Conservation (phyloP, 2,888 invertebrate species). For the Nephrotoma guestfalica region DNA sequence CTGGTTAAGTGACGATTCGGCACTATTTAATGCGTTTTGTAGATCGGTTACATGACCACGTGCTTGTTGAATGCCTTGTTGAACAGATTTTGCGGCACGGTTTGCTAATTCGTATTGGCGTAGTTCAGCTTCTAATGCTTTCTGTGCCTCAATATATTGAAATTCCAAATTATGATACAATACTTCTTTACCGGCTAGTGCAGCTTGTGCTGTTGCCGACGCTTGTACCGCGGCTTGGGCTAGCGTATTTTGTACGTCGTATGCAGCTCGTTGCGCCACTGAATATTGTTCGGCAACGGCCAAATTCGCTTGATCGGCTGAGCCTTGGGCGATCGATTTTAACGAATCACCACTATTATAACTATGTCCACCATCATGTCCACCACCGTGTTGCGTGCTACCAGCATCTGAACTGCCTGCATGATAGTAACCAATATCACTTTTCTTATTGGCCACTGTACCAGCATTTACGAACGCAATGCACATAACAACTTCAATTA, state of each 20-base stretch:
- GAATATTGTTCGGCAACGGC: constrained; percentile 58
- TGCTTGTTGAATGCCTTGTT: constrained; percentile 60
- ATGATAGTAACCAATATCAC: neutral
- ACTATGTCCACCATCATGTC: constrained; percentile 22
- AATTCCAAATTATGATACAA: constrained; percentile 52
- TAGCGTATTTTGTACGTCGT: constrained; percentile 59
- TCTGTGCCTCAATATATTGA: constrained; percentile 58
- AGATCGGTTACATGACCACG: constrained; percentile 50
- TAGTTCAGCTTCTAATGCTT: constrained; percentile 50
- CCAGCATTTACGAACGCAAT: neutral
- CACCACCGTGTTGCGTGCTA: neutral
- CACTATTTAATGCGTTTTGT: constrained; percentile 59
- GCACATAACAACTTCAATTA: neutral
- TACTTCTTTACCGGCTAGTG: constrained; percentile 47
- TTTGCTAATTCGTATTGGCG: constrained; percentile 36
- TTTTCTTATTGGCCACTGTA: neutral
- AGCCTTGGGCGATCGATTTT: constrained; percentile 53
- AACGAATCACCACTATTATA: constrained; percentile 56
- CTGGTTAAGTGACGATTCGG: constrained; percentile 56
- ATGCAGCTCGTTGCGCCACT: constrained; percentile 64
- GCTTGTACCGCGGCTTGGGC: constrained; percentile 63
- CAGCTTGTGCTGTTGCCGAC: constrained; percentile 27
- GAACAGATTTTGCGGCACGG: constrained; percentile 52
- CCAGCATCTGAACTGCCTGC: neutral
- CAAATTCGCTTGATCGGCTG: constrained; percentile 59